Conservation (phyloP, 2,113 vertebrate genomes). For the Oncorhynchus keta region DNA sequence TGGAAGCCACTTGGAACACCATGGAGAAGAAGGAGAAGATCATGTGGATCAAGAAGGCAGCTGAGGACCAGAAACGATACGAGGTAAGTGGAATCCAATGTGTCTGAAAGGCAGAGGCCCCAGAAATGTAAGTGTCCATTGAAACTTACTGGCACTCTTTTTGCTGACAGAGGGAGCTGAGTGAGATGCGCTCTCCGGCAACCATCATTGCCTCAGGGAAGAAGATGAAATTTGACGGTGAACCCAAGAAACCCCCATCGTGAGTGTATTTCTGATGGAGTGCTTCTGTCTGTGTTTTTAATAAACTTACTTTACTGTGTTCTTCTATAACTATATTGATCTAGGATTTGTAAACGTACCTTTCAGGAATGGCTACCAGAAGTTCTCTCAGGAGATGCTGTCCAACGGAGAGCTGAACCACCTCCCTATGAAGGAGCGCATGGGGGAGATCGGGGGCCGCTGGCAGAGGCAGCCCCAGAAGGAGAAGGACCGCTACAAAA, state of each 20-base stretch:
- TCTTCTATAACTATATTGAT: not conserved
- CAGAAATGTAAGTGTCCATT: not conserved
- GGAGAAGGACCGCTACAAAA: conserved; percentile 97
- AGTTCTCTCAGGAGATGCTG: conserved; percentile 97
- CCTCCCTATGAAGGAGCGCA: conserved; percentile 91
- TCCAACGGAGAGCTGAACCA: conserved; percentile 97
- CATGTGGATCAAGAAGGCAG: conserved; percentile 99
- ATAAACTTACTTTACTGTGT: not conserved
- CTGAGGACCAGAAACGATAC: conserved; percentile 97
- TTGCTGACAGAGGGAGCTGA: conserved; percentile 85
- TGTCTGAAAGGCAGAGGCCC: not conserved
- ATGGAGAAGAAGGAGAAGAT: conserved; percentile 99
- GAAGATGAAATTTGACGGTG: conserved; percentile 98
- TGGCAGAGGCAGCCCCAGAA: conserved; percentile 90
- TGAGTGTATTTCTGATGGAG: conserved; percentile 66
- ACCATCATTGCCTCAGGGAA: conserved; percentile 82
- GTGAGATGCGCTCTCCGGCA: conserved; percentile 92
- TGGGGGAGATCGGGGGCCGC: conserved; percentile 94
- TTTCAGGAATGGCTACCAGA: conserved; percentile 95
- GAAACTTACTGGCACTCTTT: conserved; percentile 53
- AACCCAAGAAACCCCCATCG: conserved; percentile 98
- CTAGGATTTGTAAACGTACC: not conserved
- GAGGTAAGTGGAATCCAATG: conserved; percentile 74
- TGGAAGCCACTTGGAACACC: conserved; percentile 94
- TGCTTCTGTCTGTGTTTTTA: not conserved